Base-by-base conservation (phyloP, 2,888 invertebrate genomes). In the Mesorhabditis spiculigera region DNA sequence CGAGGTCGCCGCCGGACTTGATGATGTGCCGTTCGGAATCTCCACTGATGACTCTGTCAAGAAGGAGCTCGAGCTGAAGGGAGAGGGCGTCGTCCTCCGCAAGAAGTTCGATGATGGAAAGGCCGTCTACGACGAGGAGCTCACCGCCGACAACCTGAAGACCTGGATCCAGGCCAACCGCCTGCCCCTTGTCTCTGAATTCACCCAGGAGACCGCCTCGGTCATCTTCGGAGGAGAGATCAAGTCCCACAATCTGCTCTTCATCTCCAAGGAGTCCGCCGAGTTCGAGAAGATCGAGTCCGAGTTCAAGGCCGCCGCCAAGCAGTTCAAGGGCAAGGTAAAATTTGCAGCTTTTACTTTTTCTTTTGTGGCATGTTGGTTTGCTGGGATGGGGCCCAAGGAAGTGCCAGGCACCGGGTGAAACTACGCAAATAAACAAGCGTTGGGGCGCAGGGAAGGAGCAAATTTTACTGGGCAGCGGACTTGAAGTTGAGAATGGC, bases 191-290 rank as follows among this genome's bases (percentile, higher is more conserved):
- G 86, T 86, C 73, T 83, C 79, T 65, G 86, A 86, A 70, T 86
- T 86, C 83, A 84, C 84, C 72, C 75, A 81, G 68, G 83, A 89
- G 87, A 95, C 94, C 45, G 97, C 98, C 10, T 93, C 93, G 86
- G 95, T 95, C 88, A 95, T 99, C 88, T 99, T 99, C 87, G 94
- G 95, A 69, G 97, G 97, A 80, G 93, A 94, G 73, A 93, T 98
- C 89, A 96, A 97, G 89, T 93, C 92, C 85, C 98, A 99, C 88
- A 90, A 96, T 80, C 90, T 99, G 75, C 88, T 98, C 86, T 98
- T 99, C 91, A 89, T 96, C 83, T 93, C 93, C 86, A 94, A 95
- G 90, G 84, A 82, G 65, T 91, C 92, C 87, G 91, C 90, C 80
- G 93, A 93, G 68, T 92, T 93, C 85, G 93, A 93, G 70, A 91